phyloP scores from a whole-genome alignment of 92 coral and sea anemone species.

The Heteractis magnifica region DNA sequence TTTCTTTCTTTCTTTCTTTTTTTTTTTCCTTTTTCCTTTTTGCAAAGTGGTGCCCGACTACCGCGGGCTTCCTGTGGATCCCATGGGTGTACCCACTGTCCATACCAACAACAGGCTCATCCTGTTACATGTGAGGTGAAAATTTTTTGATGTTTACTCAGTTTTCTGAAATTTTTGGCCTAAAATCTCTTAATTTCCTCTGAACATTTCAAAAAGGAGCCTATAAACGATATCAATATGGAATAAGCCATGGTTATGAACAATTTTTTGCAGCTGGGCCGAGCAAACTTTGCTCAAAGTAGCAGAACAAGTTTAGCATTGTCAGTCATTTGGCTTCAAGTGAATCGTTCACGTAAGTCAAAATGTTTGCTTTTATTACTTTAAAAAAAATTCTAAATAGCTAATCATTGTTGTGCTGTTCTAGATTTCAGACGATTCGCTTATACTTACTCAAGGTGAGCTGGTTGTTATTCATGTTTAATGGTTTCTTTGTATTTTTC shows the following conservation, averaged over 20 bases:
- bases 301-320: not conserved
- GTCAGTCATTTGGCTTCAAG: not conserved
- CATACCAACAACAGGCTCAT: not conserved
- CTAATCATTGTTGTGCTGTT: not conserved
- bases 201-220: not conserved
- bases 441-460: not conserved
- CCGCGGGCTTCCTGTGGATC: not conserved
- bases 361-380: not conserved
- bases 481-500: not conserved
- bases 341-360: not conserved
- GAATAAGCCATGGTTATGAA: conserved; percentile 12
- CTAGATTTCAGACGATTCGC: conserved; percentile 20
- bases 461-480: not conserved
- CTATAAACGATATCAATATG: not conserved
- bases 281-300: conserved; percentile 23
- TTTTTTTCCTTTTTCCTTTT: not conserved
- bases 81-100: not conserved
- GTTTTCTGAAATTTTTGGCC: not conserved
- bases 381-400: not conserved
- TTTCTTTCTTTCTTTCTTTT: not conserved
- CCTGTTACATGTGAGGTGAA: not conserved
- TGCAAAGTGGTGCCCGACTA: too few species aligned
- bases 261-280: not conserved
- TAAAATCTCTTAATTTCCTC: not conserved
- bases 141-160: not conserved